Evolutionary conservation across 2,113 vertebrate species (phyloP), one percentile per base, ranked within the genome.

Genomic region (Climacteris rufus): DNA sequence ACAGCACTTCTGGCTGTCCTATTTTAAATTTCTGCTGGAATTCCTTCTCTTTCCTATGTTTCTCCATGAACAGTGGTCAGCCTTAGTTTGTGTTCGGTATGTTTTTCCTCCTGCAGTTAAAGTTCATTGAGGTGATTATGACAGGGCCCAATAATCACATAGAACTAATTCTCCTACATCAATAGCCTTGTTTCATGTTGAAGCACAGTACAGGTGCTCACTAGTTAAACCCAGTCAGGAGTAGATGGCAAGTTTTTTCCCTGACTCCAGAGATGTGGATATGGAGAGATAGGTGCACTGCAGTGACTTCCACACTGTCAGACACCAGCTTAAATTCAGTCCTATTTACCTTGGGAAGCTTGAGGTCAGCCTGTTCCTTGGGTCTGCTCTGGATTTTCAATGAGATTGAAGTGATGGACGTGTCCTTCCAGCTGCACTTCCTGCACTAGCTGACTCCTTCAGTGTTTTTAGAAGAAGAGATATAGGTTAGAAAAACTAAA

Each of bases 241-340:
- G 16, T 9, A 71, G 22, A 20, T 59, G 28, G 10, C 7, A 74
- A 21, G 23, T 30, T 84, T 91, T 80, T 17, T 22, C 14, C 39
- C 35, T 24, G 14, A 10, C n/a, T 78, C 54, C 52, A 66, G 77
- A 66, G 31, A 24, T 54, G 17, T 47, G 9, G 35, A 27, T 70
- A 13, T 0, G 1, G 37, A 72, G 35, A 64, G n/a, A 23, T 1
- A 65, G 7, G 20, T 61, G 7, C 23, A 30, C 23, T 37, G 64
- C 31, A 69, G 45, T 4, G 3, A 47, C 13, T 84, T 63, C 20
- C 25, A 39, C 23, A 20, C 15, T 9, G 28, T 13, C 28, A 65
- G 30, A 10, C 23, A 56, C 6, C 2, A 0, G 19, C 12, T 80
- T 77, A 27, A 81, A 47, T 56, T 61, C 17, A 45, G 54, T n/a